Base-by-base conservation (phyloP, 2,888 invertebrate genomes). In the Ennomos fuscantarius region DNA sequence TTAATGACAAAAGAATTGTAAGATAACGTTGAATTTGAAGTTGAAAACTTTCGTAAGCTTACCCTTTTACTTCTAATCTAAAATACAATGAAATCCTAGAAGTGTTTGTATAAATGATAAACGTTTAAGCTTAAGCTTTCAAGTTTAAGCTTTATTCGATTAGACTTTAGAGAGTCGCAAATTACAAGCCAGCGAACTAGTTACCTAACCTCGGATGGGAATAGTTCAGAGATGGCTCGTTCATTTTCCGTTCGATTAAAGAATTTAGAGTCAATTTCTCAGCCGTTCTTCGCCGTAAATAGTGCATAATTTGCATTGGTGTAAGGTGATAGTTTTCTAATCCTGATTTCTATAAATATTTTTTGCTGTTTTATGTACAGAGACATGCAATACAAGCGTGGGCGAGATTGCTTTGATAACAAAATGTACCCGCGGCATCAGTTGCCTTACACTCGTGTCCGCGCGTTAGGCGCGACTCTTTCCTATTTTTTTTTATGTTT, bases 211-310 rank as follows among this genome's bases (percentile, higher is more conserved):
- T 45, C 41, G 12, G 24, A 45, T 52, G 55, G 55, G 58, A 63
- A 66, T 68, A 68, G 69, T 69, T 69, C 67, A 48, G 59, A 55
- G 52, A 64, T 55, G 62, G 62, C 41, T 46, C 67, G 66, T 67
- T 65, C 67, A 72, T 74, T 73, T 74, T 67, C 48, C 44, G 52
- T 67, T 65, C 60, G 60, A 62, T 63, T 60, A 68, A 70, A 65
- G 67, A 69, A 66, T 68, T 65, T 65, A 52, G 42, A 72, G 60
- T 67, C 63, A 69, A 69, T 67, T 71, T 68, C 54, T 46, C 51
- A 56, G 46, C 60, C 45, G 53, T 55, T 57, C 59, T 64, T 56
- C 58, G 60, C 53, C 62, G 62, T 66, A 57, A 62, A 62, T 62
- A 63, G 55, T 63, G 51, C 44, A 61, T 60, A 35, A 68, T 65